Conservation (phyloP, 1,140 invertebrate species). For the Heliconius himera region DNA sequence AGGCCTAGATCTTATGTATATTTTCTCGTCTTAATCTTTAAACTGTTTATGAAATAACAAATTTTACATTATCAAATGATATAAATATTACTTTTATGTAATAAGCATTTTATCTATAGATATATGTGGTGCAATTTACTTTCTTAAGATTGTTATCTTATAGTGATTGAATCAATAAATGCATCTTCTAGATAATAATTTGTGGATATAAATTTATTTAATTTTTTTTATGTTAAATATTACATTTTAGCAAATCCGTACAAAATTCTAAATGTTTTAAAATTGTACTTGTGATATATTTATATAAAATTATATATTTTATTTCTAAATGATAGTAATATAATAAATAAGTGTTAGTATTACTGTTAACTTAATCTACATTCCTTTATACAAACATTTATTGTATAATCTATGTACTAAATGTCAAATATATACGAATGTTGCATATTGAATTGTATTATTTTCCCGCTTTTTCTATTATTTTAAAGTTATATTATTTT, state of each 20-base stretch:
- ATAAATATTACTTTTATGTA: background rate
- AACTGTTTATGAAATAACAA: background rate
- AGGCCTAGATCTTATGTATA: too few relatives aligned
- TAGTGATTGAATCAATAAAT: background rate
- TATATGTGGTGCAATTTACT: background rate
- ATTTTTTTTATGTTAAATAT: background rate
- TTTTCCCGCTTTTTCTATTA: background rate
- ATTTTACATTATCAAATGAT: background rate
- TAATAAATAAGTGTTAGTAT: background rate
- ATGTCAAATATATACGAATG: constrained; percentile 10
- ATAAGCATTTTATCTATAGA: background rate
- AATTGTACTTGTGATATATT: background rate
- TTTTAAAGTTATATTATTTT: background rate
- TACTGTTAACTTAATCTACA: background rate
- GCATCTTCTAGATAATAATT: too few relatives aligned
- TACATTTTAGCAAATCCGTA: background rate
- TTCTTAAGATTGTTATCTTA: background rate
- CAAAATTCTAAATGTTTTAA: background rate
- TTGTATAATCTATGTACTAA: constrained; percentile 13
- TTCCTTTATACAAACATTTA: constrained; percentile 13
- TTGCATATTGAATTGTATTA: constrained; percentile 4
- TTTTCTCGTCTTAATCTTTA: too few relatives aligned
- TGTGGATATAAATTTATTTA: background rate
- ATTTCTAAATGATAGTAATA: background rate
- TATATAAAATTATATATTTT: background rate